Evolutionary conservation across 2,888 invertebrate species (phyloP).

Genomic region (Pachycephus smyrnensis): DNA sequence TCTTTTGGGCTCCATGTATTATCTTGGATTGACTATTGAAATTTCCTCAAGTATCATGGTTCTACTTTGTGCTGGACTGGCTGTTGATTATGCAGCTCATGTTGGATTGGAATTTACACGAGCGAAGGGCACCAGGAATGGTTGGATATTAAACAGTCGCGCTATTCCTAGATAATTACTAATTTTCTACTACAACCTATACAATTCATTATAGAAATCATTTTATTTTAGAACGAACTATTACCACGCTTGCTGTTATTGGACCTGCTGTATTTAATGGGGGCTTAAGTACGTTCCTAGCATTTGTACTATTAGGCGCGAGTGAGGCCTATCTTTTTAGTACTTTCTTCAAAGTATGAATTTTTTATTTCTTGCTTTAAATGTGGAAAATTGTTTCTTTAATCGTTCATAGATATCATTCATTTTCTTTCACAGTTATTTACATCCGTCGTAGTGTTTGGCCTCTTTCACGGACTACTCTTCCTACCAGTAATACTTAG

Average conservation of each 20-base stretch:
- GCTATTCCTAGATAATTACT: background rate
- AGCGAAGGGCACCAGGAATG: constrained; percentile 63
- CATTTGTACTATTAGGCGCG: constrained; percentile 67
- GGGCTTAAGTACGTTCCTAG: constrained; percentile 70
- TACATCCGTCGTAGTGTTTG: constrained; percentile 68
- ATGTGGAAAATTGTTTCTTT: background rate
- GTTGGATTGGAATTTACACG: constrained; percentile 68
- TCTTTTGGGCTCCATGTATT: constrained; percentile 68
- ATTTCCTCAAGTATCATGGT: constrained; percentile 68
- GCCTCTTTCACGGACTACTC: constrained; percentile 69
- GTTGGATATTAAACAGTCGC: constrained; percentile 44
- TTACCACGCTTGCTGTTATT: constrained; percentile 64
- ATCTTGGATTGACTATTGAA: constrained; percentile 68
- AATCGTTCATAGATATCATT: background rate
- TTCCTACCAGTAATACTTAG: constrained; percentile 69
- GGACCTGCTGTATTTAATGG: constrained; percentile 70
- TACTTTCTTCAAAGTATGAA: constrained; percentile 69
- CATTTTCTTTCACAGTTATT: constrained; percentile 62
- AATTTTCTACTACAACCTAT: constrained; percentile 1
- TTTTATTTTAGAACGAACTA: constrained; percentile 54
- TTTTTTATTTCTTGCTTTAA: background rate
- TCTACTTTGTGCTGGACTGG: constrained; percentile 68
- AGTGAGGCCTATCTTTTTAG: constrained; percentile 69
- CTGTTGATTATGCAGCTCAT: constrained; percentile 70
- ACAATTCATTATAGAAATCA: background rate